phyloP scores from a whole-genome alignment of 1,140 invertebrate species.

The Calycopis cecrops region DNA sequence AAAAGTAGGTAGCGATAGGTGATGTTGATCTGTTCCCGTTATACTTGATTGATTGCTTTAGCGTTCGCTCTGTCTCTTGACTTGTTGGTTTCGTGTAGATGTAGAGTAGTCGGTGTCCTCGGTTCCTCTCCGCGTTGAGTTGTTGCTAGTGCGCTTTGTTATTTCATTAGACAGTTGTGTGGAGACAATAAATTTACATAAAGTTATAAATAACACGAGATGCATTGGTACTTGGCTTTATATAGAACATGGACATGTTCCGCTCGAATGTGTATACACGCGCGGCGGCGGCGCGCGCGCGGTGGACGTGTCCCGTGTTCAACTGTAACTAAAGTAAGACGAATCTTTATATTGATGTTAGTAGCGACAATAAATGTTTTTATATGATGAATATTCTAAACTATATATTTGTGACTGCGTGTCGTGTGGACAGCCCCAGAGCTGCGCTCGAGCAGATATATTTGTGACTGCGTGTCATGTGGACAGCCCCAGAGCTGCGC shows the following conservation, averaged over 20 bases:
- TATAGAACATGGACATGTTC: constrained; percentile 65
- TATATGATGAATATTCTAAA: constrained; percentile 41
- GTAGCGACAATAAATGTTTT: constrained; percentile 55
- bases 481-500: not conserved
- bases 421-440: not conserved
- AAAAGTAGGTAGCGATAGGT: not conserved
- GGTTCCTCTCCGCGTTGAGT: not conserved
- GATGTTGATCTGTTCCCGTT: not conserved
- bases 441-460: not conserved
- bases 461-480: not conserved
- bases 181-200: constrained; percentile 38
- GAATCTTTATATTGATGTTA: constrained; percentile 21
- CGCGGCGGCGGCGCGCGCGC: constrained; percentile 34
- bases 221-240: constrained; percentile 75
- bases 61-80: not conserved
- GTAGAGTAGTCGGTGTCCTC: not conserved
- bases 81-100: not conserved
- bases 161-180: constrained; percentile 17
- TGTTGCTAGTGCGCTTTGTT: constrained; percentile 6
- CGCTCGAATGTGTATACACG: constrained; percentile 62
- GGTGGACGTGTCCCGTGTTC: constrained; percentile 25
- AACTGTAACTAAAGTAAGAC: constrained; percentile 32
- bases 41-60: not conserved
- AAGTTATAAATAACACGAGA: constrained; percentile 64
- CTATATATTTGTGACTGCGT: constrained; percentile 7